Conservation (phyloP, 1,140 invertebrate species). For the Bombus pyrosoma region DNA sequence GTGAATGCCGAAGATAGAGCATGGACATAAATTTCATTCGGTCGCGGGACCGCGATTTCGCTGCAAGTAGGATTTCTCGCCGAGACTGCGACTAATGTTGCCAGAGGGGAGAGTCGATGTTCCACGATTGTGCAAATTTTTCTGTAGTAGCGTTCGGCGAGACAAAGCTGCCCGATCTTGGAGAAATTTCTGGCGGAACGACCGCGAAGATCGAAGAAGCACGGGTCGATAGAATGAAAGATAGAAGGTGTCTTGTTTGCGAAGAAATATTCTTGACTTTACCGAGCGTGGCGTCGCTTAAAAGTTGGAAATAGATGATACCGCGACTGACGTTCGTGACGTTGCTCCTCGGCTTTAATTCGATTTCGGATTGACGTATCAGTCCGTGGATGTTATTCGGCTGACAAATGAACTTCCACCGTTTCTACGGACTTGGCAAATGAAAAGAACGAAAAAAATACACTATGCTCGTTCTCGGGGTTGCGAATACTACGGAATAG, state of each 20-base stretch:
- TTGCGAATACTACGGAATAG: not conserved
- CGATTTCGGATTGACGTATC: slow-evolving; percentile 25
- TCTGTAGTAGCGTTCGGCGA: too few relatives aligned
- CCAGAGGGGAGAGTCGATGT: not conserved
- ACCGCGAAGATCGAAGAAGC: not conserved
- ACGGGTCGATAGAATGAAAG: not conserved
- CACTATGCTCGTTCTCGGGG: too few relatives aligned
- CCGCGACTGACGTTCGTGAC: not conserved
- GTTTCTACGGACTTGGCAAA: not conserved
- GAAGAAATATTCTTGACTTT: not conserved
- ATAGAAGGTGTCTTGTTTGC: too few relatives aligned
- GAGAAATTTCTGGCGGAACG: not conserved
- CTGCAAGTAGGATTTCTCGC: not conserved
- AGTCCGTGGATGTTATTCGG: not conserved
- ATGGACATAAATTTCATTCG: not conserved
- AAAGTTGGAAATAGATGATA: slow-evolving; percentile 19
- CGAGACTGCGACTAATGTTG: slow-evolving; percentile 2
- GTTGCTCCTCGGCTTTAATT: not conserved
- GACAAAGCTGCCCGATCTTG: not conserved
- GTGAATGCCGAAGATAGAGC: not conserved
- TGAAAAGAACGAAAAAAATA: not conserved
- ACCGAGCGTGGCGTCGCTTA: not conserved
- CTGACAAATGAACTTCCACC: slow-evolving; percentile 34
- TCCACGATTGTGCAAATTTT: not conserved
- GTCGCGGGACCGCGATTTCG: not conserved